These are phyloP conservation scores for Mythimna ferrago DNA, from an alignment of 2,888 invertebrate genomes.

Conservation along the genomic window DNA sequence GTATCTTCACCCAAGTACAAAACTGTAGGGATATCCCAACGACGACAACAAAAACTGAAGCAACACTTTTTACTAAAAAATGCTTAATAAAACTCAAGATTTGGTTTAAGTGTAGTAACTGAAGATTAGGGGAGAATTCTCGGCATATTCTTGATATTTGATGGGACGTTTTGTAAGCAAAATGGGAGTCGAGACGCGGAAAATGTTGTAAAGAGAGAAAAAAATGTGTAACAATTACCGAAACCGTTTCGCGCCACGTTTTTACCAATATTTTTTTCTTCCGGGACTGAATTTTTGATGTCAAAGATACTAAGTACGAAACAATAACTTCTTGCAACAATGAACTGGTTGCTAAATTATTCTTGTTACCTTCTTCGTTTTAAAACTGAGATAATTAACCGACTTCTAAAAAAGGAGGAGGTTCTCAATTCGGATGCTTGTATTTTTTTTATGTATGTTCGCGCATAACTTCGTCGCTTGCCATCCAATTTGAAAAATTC, in stretches of 20 bases:
- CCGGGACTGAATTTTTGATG: background rate
- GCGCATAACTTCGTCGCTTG: no score
- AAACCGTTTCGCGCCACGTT: constrained; percentile 32
- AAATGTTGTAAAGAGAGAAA: constrained; percentile 35
- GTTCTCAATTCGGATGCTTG: no score
- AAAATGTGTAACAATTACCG: constrained; percentile 45
- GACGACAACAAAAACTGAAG: constrained; percentile 4
- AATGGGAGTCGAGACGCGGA: constrained; percentile 18
- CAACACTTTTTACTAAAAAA: constrained; percentile 39
- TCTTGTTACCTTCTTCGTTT: background rate
- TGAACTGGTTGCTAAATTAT: background rate
- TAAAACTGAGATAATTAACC: background rate
- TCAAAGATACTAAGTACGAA: constrained; percentile 8
- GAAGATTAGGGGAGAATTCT: constrained; percentile 40
- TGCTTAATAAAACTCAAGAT: constrained; percentile 45
- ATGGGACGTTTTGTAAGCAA: constrained; percentile 42
- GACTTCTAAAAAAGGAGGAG: no score
- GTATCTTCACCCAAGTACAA: background rate
- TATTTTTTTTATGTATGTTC: no score
- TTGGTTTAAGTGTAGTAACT: constrained; percentile 36
- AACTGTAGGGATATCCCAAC: background rate
- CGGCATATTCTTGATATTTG: constrained; percentile 55
- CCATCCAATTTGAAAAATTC: no score
- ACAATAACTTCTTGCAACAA: background rate
- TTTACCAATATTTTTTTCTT: constrained; percentile 18